Evolutionary conservation across 2,888 invertebrate genomes (phyloP).

Genomic region (Petrophora chlorosata): DNA sequence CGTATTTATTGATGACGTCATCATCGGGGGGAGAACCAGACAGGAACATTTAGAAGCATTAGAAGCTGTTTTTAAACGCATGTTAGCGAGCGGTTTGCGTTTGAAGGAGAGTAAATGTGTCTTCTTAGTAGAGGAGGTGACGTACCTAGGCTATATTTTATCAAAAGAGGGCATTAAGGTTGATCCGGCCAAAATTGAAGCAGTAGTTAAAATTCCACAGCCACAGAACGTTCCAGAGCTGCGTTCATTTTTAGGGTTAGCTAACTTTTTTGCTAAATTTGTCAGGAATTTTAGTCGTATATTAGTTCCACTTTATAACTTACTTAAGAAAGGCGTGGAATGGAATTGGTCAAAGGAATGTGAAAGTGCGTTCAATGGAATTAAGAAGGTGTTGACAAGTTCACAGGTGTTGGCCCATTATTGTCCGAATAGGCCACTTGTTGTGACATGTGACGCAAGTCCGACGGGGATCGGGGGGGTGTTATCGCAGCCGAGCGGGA

Average conservation of each 20-base stretch:
- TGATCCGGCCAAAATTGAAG: slow-evolving; percentile 19
- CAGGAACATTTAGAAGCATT: slow-evolving; percentile 5
- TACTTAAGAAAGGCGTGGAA: slow-evolving; percentile 25
- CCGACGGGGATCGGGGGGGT: slow-evolving; percentile 22
- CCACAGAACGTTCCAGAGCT: slow-evolving; percentile 23
- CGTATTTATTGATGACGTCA: slow-evolving; percentile 20
- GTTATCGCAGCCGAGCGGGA: background rate
- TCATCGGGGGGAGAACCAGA: background rate
- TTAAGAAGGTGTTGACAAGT: slow-evolving; percentile 4
- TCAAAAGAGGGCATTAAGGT: slow-evolving; percentile 13
- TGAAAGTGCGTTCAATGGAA: too few species aligned
- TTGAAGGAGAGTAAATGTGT: slow-evolving; percentile 21
- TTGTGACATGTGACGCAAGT: slow-evolving; percentile 38
- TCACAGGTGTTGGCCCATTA: slow-evolving; percentile 30
- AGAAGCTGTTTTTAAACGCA: slow-evolving; percentile 2
- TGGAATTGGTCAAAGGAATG: slow-evolving; percentile 29
- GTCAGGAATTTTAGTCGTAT: slow-evolving; percentile 24
- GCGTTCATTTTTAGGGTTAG: slow-evolving; percentile 25
- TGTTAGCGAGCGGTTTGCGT: slow-evolving; percentile 15
- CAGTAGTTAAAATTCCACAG: slow-evolving; percentile 15
- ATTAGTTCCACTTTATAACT: slow-evolving; percentile 21
- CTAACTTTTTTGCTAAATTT: slow-evolving; percentile 31
- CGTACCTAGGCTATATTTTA: slow-evolving; percentile 23
- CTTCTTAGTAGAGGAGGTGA: slow-evolving; percentile 18
- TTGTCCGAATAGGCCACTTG: slow-evolving; percentile 22